Conservation (phyloP, 2,888 invertebrate genomes). For the Sipha maydis region DNA sequence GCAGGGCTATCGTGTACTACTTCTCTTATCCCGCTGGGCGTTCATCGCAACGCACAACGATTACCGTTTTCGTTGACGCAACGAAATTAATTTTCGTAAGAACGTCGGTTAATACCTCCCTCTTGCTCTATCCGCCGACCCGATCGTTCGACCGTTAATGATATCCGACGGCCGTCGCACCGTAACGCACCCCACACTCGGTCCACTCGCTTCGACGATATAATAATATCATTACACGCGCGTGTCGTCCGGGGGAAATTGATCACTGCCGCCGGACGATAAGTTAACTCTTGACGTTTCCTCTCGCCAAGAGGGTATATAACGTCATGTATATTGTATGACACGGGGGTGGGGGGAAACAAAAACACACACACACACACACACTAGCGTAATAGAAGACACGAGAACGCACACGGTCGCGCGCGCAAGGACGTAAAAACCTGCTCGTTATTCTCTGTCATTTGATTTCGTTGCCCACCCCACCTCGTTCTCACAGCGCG, state of each 20-base stretch:
- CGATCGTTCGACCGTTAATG: too few relatives aligned
- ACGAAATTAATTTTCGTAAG: too few relatives aligned
- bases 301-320: not conserved
- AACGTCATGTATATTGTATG: too few relatives aligned
- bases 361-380: constrained; percentile 12
- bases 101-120: too few relatives aligned
- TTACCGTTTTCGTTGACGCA: too few relatives aligned
- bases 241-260: not conserved
- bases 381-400: constrained; percentile 16
- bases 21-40: too few relatives aligned
- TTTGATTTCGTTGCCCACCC: constrained; percentile 46
- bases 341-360: not conserved
- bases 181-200: too few relatives aligned
- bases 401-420: not conserved
- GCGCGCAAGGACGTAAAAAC: constrained; percentile 1
- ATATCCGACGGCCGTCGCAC: too few relatives aligned
- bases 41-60: too few relatives aligned
- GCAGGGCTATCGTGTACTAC: too few relatives aligned
- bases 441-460: constrained; percentile 57
- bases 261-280: constrained; percentile 40
- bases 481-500: constrained; percentile 17
- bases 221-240: not conserved
- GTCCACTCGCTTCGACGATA: not conserved
- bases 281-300: constrained; percentile 49
- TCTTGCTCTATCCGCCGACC: too few relatives aligned